phyloP scores from a whole-genome alignment of 2,888 invertebrate species.

The Hymenopus coronatus region DNA sequence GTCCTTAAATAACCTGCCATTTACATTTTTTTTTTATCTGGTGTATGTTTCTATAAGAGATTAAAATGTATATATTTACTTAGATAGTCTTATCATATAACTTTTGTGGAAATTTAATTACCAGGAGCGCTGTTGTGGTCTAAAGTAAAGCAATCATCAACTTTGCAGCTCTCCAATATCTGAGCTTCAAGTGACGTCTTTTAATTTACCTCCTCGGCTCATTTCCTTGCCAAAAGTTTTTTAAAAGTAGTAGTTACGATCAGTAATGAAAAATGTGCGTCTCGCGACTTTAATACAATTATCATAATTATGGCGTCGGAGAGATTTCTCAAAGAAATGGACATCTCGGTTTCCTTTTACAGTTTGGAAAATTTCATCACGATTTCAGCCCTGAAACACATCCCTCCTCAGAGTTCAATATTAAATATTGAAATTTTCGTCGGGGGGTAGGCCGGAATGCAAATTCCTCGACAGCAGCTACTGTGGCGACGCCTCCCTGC shows the following conservation, averaged over 20 bases:
- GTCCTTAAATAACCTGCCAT: too few species aligned
- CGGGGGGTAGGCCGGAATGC: conserved; percentile 1
- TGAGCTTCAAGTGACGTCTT: background rate
- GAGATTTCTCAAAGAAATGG: conserved; percentile 1
- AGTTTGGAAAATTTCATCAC: conserved; percentile 16
- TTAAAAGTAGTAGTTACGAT: background rate
- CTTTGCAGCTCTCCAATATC: background rate
- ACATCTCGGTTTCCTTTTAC: conserved; percentile 6
- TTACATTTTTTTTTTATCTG: too few species aligned
- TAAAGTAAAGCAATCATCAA: background rate
- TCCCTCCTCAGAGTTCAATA: conserved; percentile 16
- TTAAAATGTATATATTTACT: too few species aligned
- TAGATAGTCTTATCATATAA: too few species aligned
- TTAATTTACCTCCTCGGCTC: background rate
- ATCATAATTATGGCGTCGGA: background rate
- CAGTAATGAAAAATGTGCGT: conserved; percentile 11
- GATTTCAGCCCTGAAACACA: conserved; percentile 6
- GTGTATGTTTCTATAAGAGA: too few species aligned
- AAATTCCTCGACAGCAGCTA: conserved; percentile 9
- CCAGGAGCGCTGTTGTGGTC: too few species aligned
- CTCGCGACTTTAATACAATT: background rate
- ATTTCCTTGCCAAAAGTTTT: background rate
- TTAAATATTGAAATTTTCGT: conserved; percentile 21
- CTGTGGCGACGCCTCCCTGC: background rate
- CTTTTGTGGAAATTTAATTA: too few species aligned